These are phyloP conservation scores for Frankliniella fusca DNA, from an alignment of 2,888 invertebrate genomes.

Conservation along the genomic window DNA sequence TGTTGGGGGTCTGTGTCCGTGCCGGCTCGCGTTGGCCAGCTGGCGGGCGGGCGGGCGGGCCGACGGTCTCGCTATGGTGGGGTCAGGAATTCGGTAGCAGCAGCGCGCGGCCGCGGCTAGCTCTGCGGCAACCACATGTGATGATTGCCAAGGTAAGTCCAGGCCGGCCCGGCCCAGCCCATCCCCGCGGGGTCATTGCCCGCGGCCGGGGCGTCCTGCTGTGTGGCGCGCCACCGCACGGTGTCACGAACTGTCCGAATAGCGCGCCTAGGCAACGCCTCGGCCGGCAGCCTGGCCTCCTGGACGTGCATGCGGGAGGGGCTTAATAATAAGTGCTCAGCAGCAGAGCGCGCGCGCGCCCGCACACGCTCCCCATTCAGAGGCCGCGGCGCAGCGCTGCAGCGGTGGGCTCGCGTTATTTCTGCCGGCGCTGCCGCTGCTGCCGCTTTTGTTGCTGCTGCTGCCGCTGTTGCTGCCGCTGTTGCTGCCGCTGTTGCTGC, in stretches of 20 bases:
- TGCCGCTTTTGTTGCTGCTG: too few species aligned
- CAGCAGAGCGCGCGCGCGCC: background rate
- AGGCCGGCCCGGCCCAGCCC: background rate
- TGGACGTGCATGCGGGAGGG: background rate
- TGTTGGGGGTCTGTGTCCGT: background rate
- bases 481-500: background rate
- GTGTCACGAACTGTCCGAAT: constrained; percentile 24
- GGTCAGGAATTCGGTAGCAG: constrained; percentile 25
- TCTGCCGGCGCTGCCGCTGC: too few species aligned
- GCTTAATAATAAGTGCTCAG: background rate
- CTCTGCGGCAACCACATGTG: background rate
- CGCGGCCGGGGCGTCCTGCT: background rate
- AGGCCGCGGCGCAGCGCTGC: too few species aligned
- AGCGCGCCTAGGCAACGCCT: background rate
- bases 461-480: too few species aligned
- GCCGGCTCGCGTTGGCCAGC: background rate
- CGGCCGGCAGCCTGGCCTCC: background rate
- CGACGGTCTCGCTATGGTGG: background rate
- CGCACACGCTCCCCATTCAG: background rate
- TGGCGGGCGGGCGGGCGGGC: background rate
- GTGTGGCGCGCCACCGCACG: background rate
- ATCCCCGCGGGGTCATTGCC: background rate
- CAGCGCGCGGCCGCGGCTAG: background rate
- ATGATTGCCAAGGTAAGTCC: constrained; percentile 17
- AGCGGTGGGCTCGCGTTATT: too few species aligned